Percentiles rank a stretch among this genome's conserved stretches.
Conservation (phyloP, 2,797 vertebrate genomes). For the Sebastes paucispinis region DNA sequence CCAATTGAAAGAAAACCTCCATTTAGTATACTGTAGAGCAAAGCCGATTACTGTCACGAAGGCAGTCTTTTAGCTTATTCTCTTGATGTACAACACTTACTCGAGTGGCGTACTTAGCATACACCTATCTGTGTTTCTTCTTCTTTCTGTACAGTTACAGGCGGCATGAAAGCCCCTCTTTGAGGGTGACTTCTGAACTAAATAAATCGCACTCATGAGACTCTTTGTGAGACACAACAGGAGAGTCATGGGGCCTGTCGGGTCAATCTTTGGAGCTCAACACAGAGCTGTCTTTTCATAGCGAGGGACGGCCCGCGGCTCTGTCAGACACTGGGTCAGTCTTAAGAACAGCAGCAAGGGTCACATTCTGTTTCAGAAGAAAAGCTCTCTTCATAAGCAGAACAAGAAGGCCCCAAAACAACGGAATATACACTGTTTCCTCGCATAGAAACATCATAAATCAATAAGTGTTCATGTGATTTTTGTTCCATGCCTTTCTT, state of each 20-base stretch:
- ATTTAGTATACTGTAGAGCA: constrained; percentile 54
- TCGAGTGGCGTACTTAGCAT: constrained; percentile 24
- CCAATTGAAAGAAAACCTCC: constrained; percentile 66
- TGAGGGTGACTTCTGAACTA: constrained; percentile 57
- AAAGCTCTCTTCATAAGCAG: constrained; percentile 53
- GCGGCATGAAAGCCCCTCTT: constrained; percentile 58
- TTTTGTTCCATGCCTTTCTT: neutral
- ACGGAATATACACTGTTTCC: constrained; percentile 29
- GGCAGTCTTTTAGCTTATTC: constrained; percentile 48
- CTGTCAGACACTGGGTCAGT: constrained; percentile 53
- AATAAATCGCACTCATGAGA: constrained; percentile 73
- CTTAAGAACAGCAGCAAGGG: constrained; percentile 57
- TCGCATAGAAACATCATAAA: constrained; percentile 14
- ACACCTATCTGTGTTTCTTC: constrained; percentile 15
- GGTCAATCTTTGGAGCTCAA: constrained; percentile 53
- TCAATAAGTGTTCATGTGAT: constrained; percentile 41
- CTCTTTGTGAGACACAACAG: constrained; percentile 61
- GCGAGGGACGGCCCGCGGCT: constrained; percentile 55
- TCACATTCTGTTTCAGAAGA: constrained; percentile 62
- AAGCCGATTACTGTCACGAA: constrained; percentile 63
- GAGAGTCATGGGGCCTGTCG: constrained; percentile 68
- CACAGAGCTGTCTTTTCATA: constrained; percentile 77
- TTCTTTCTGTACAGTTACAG: neutral
- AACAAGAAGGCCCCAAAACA: constrained; percentile 19
- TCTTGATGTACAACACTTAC: constrained; percentile 35